phyloP scores from a whole-genome alignment of 30 jellyfish, hydroid and myxozoan species.

The Calvadosia cruxmelitensis region DNA sequence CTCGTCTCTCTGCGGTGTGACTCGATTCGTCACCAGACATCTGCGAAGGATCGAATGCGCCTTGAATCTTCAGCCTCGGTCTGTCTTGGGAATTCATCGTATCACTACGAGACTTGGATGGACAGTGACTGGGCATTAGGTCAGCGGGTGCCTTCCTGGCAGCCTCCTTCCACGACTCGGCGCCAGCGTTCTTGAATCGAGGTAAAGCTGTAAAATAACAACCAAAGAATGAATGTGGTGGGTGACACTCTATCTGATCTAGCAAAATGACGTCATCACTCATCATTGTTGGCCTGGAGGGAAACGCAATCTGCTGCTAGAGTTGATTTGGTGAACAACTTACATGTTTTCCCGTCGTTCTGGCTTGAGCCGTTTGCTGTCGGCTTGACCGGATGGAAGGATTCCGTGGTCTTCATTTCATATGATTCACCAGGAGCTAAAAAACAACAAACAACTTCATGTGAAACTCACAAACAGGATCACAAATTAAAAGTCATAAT shows the following conservation, averaged over 20 bases:
- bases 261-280: no score
- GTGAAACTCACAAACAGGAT: no score
- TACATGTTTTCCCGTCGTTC: no score
- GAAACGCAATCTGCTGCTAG: no score
- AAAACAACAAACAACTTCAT: no score
- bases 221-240: no score
- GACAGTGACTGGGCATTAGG: background rate
- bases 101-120: background rate
- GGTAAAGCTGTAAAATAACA: background rate
- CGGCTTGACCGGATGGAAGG: background rate
- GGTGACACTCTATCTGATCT: no score
- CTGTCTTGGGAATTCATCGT: constrained; percentile 12
- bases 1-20: constrained; percentile 9
- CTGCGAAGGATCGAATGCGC: constrained; percentile 52
- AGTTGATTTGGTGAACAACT: no score
- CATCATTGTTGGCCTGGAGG: no score
- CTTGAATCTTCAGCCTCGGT: constrained; percentile 54
- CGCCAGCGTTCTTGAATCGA: background rate
- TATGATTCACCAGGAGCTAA: background rate
- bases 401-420: background rate
- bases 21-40: background rate
- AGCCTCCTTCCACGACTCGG: background rate
- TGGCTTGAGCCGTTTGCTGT: no score
- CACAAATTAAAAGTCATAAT: no score
- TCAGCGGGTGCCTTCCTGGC: background rate